phyloP scores from a whole-genome alignment of 1,140 invertebrate species.

The Sesamia nonagrioides region DNA sequence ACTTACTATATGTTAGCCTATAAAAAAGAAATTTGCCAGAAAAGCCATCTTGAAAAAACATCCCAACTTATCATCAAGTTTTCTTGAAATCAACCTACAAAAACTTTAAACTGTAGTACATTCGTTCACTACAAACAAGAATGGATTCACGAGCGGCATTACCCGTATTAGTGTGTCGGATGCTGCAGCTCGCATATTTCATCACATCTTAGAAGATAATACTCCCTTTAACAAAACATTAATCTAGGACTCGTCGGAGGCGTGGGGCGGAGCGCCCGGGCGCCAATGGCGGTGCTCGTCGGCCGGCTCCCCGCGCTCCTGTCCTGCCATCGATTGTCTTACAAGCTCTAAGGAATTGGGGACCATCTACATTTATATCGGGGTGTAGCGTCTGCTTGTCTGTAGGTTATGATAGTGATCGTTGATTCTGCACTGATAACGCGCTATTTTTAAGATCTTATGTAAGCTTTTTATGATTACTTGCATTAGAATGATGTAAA shows the following conservation, averaged over 20 bases:
- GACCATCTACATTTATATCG: constrained; percentile 35
- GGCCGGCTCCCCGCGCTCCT: constrained; percentile 39
- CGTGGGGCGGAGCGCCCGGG: constrained; percentile 53
- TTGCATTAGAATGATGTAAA: too few relatives aligned
- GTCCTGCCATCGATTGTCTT: constrained; percentile 55
- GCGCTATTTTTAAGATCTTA: too few relatives aligned
- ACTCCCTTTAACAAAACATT: constrained; percentile 52
- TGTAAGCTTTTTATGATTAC: too few relatives aligned
- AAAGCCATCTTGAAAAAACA: neutral
- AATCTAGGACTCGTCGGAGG: constrained; percentile 56
- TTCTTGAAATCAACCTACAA: neutral
- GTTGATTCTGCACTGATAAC: too few relatives aligned
- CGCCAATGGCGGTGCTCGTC: constrained; percentile 53
- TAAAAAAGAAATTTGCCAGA: neutral
- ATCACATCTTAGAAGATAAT: constrained; percentile 50
- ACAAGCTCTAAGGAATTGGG: constrained; percentile 38
- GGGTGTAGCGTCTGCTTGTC: constrained; percentile 28
- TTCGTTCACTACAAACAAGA: constrained; percentile 27
- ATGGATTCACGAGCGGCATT: constrained; percentile 37
- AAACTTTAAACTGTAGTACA: neutral
- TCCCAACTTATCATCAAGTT: too few relatives aligned
- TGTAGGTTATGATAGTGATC: neutral
- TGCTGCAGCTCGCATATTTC: constrained; percentile 48
- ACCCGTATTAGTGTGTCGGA: constrained; percentile 42
- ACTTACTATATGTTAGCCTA: neutral